Base-by-base conservation (phyloP, 1,140 invertebrate genomes). In the Vollenhovia emeryi region DNA sequence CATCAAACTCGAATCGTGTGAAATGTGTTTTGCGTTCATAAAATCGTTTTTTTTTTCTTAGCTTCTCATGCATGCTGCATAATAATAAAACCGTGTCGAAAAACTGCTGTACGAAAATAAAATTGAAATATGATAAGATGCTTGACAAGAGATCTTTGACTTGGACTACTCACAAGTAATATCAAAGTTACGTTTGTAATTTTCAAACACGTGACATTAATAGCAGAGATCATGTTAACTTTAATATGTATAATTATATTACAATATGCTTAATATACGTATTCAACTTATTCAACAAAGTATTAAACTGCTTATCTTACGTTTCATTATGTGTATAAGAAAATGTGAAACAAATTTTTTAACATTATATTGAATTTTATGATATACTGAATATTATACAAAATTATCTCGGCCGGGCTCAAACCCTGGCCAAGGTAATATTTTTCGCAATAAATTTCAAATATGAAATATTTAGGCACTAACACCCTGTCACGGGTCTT, bases 11-110 rank as follows among this genome's bases (percentile, higher is more conserved):
- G 45, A 18, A n/a, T n/a, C 68, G 21, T 48, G 30, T 33, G 18
- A n/a, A 27, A 48, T 64, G 79, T 33, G 79, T 33, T 75, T 48
- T 33, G 40, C 40, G 15, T 78, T 86, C 50, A 82, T 86, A 55
- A 59, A 64, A 50, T n/a, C n/a, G n/a, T n/a, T n/a, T n/a, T n/a
- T 50, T 76, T 43, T 18, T 27, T 59, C n/a, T 78, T 57, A 8
- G 45, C n/a, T 74, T 50, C 24, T 21, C n/a, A 9, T 52, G 24
- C 6, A 30, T 30, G 5, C 15, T n/a, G 27, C 30, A 33, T 33
- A 68, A 40, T 78, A 64, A 62, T 78, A 78, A 78, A 84, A 84
- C 50, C n/a, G 3, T 15, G 24, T 33, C 21, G 21, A 15, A 27
- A 27, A 36, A 27, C 8, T 50, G 18, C 13, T 1, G 18, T 30